These are phyloP conservation scores for Anarhynchus alexandrinus DNA, from an alignment of 2,113 vertebrate genomes.

Conservation along the genomic window DNA sequence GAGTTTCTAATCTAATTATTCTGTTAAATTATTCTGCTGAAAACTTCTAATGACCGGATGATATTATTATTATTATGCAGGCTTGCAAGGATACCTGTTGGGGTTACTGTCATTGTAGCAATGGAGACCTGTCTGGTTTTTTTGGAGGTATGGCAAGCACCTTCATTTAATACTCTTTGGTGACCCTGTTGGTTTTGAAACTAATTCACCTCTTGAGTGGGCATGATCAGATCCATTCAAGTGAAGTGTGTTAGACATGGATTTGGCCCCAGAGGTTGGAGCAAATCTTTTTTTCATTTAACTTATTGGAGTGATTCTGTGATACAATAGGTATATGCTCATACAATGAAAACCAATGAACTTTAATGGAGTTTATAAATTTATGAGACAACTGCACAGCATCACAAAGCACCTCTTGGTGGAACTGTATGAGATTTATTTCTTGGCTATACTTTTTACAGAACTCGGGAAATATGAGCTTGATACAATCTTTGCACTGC, in stretches of 20 bases:
- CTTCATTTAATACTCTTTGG: neutral
- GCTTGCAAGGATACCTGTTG: neutral
- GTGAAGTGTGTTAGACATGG: neutral
- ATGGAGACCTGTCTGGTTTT: neutral
- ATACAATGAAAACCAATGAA: neutral
- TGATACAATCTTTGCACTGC: neutral
- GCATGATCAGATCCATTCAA: neutral
- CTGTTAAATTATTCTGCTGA: neutral
- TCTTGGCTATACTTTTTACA: neutral
- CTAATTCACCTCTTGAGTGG: neutral
- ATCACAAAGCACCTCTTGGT: neutral
- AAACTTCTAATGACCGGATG: neutral
- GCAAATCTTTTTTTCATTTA: neutral
- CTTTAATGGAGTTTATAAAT: neutral
- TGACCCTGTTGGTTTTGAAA: neutral
- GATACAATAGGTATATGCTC: accelerated
- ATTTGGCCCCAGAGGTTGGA: neutral
- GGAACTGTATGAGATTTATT: neutral
- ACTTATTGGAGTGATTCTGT: neutral
- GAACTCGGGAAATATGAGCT: neutral
- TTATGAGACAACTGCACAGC: neutral
- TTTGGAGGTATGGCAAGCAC: neutral
- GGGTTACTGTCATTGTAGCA: neutral
- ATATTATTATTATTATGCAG: neutral
- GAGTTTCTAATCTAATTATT: slow-evolving; percentile 12